Evolutionary conservation across 2,888 invertebrate species (phyloP).

Genomic region (Phyllotreta striolata): DNA sequence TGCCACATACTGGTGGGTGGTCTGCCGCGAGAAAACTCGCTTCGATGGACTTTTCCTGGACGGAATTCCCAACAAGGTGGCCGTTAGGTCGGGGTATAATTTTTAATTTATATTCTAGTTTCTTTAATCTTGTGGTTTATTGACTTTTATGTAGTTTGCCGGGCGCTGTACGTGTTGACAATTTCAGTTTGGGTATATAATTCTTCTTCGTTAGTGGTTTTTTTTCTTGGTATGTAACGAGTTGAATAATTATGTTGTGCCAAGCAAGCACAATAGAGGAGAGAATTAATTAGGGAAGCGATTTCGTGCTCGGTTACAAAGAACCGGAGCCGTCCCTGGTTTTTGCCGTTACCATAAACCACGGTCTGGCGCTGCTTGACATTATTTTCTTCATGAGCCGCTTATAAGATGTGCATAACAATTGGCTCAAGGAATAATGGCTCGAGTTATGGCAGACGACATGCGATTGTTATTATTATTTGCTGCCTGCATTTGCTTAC

Average conservation of each 20-base stretch:
- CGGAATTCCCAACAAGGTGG: conserved; percentile 20
- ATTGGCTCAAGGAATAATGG: conserved; percentile 41
- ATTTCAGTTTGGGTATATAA: too few relatives aligned
- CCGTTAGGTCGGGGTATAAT: conserved; percentile 17
- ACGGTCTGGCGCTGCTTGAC: conserved; percentile 25
- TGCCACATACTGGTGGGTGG: conserved; percentile 16
- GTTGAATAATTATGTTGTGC: too few relatives aligned
- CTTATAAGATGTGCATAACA: conserved; percentile 41
- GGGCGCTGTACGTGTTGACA: too few relatives aligned
- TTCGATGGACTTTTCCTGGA: conserved; percentile 14
- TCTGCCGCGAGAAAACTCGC: conserved; percentile 24
- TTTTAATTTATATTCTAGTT: conserved; percentile 24
- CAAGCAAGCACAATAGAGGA: too few relatives aligned
- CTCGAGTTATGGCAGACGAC: conserved; percentile 39
- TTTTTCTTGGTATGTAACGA: too few relatives aligned
- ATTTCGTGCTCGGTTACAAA: too few relatives aligned
- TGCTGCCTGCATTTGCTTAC: conserved; percentile 36
- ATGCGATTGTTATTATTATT: conserved; percentile 41
- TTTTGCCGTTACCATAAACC: conserved; percentile 32
- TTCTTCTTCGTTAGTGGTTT: too few relatives aligned
- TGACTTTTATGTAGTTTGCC: too few relatives aligned
- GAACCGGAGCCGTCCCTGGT: conserved; percentile 17
- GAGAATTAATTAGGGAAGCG: too few relatives aligned
- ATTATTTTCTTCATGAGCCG: conserved; percentile 26
- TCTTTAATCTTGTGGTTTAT: not conserved